Base-by-base conservation (phyloP, 2,797 vertebrate genomes). In the Ctenopoma kingsleyae region DNA sequence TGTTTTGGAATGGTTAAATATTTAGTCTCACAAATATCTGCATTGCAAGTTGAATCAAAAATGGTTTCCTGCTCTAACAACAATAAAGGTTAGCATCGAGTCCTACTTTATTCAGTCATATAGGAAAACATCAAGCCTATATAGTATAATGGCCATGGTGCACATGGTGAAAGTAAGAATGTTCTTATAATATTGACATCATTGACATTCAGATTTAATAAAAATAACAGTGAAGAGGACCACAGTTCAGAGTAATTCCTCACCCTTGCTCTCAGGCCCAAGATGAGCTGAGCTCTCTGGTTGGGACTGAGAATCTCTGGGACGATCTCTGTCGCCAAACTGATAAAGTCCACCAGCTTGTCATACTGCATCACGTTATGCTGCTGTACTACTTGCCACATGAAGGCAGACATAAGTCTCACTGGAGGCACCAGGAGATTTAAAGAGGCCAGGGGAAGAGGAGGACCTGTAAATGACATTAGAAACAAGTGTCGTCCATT, bases 261-360 rank as follows among this genome's bases (percentile, higher is more conserved):
- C 50, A 93, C 92, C 88, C 71, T 91, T 6, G 87, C 85, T 54
- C 89, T 84, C 60, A 93, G 82, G 19, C 90, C 89, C 82, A 93
- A 56, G 32, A 87, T 64, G 43, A 94, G 89, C 61, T 91, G 69
- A 19, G 84, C 84, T 53, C 64, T 90, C 63, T 84, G 87, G 1
- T 41, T 35, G 9, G 76, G 51, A 46, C 65, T 89, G 46, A 93
- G 86, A 0, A 93, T 76, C 54, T 93, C 91, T 0, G 92, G 90
- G 17, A 92, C 80, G 1, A 87, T 51, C 54, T 91, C 87, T 20
- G 87, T 89, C 40, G 74, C 80, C 78, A 92, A 8, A 1, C 71
- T 55, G 55, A 93, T 83, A 60, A 93, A 92, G 60, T 92, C 91
- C 53, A 87, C 74, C 60, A 92, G 62, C 70, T 89, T 88, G 58